Evolutionary conservation across 2,113 vertebrate genomes (phyloP), one percentile per base, ranked within the genome.

Genomic region (Gnathonemus longibarbis): DNA sequence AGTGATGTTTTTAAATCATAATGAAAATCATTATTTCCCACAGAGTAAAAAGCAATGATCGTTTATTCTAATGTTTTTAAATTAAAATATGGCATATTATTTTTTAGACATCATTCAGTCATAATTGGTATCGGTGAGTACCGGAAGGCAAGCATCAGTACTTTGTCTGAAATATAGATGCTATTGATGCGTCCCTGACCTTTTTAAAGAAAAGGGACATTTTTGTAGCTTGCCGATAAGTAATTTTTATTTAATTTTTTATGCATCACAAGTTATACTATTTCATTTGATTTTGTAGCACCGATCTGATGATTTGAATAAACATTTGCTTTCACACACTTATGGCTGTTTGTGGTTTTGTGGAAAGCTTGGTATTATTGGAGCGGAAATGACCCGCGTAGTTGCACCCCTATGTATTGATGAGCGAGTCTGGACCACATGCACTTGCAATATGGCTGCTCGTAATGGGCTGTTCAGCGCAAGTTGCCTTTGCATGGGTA

Each of bases 271-370:
- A n/a, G 31, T 48, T 21, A 50, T 19, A 86, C 45, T 46, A 10
- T 86, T 80, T 42, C 31, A 17, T 80, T 80, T 50, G 9, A 13
- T 86, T 80, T 48, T 86, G 24, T 80, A 80, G 74, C 74, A 80
- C 74, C 42, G 74, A 80, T 42, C 46, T 27, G 35, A 87, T 90
- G 90, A 88, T 88, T 84, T 90, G 74, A 84, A 88, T 90, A 90
- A 90, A 88, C 24, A 46, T 45, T n/a, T 88, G n/a, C 35, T 58
- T 56, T 80, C 74, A 39, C 31, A 80, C 31, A 39, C 46, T 56
- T 53, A 27, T 2, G 21, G 3, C 17, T 86, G 42, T 46, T 84
- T 46, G 19, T 80, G 35, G 42, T 42, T 80, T 42, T 80, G 74
- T 35, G 74, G 74, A 39, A 17, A 5, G 15, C 13, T 42, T 35